Conservation (phyloP, 2,888 invertebrate genomes). For the Exocentrus adspersus region DNA sequence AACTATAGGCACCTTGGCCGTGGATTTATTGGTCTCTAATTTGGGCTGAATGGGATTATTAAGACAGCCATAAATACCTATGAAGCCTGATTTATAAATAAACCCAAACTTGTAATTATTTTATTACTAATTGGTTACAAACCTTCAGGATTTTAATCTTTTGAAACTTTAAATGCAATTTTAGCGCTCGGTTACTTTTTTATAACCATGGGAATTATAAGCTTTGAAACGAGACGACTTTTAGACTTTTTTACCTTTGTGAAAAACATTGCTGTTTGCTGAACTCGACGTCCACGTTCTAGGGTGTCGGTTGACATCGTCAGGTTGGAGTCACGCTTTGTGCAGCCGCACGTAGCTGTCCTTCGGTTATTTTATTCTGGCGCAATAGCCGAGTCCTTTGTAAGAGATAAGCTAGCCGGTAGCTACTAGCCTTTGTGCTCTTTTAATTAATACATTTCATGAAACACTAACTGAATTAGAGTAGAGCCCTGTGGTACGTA, state of each 20-base stretch:
- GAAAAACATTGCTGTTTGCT: not conserved
- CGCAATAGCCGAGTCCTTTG: constrained; percentile 5
- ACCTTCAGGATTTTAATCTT: no score
- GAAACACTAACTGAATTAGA: constrained; percentile 5
- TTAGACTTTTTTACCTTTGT: constrained; percentile 9
- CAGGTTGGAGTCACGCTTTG: constrained; percentile 10
- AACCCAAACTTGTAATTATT: not conserved
- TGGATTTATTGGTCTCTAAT: constrained; percentile 21
- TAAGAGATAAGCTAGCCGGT: constrained; percentile 7
- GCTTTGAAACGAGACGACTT: no score
- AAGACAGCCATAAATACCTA: not conserved
- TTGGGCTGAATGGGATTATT: constrained; percentile 5
- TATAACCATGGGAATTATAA: no score
- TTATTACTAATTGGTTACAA: no score
- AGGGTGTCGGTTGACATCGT: constrained; percentile 18
- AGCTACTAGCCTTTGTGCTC: not conserved
- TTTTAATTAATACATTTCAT: constrained; percentile 14
- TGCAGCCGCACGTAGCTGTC: constrained; percentile 1
- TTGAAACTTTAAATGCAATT: no score
- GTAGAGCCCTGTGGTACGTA: not conserved
- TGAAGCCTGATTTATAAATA: not conserved
- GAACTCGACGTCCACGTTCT: not conserved
- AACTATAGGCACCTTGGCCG: not conserved
- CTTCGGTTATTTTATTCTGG: constrained; percentile 6
- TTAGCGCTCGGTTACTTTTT: no score